A percentile compares a stretch with the other conserved stretches of the same genome.
These are phyloP conservation scores for Helicorthomorpha holstii DNA, from an alignment of 1,140 invertebrate genomes.

Conservation along the genomic window DNA sequence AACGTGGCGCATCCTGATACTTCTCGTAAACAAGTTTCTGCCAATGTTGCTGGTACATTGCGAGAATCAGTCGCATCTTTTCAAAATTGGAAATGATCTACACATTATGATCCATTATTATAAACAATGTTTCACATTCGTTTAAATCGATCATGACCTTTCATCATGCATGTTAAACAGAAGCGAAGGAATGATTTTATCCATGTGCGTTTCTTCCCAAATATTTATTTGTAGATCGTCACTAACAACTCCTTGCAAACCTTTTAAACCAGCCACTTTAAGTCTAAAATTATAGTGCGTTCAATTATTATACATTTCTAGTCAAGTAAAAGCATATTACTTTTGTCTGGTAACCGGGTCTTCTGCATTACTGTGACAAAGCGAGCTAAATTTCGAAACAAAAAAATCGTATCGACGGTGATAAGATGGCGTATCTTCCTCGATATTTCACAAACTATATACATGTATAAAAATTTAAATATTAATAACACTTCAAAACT, in stretches of 20 bases:
- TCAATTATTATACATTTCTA: too few relatives aligned
- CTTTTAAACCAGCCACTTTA: conserved; percentile 24
- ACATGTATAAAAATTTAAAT: conserved; percentile 50
- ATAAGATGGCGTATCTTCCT: conserved; percentile 97
- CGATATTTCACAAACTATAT: conserved; percentile 95
- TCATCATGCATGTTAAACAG: conserved; percentile 90
- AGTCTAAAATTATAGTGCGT: too few relatives aligned
- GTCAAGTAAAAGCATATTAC: conserved; percentile 7
- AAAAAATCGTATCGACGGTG: conserved; percentile 98
- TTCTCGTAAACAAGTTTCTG: conserved; percentile 87
- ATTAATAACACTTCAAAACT: not conserved
- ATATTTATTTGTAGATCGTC: conserved; percentile 98
- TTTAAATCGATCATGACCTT: too few relatives aligned
- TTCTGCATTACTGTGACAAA: conserved; percentile 74
- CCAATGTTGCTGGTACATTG: too few relatives aligned
- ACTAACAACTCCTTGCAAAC: conserved; percentile 75
- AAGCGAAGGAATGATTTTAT: conserved; percentile 95
- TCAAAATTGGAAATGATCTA: too few relatives aligned
- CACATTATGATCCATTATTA: too few relatives aligned
- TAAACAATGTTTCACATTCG: too few relatives aligned
- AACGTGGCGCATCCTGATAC: conserved; percentile 85
- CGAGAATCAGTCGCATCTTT: too few relatives aligned
- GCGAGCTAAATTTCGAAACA: conserved; percentile 93
- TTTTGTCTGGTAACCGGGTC: conserved; percentile 48
- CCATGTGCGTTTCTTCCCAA: conserved; percentile 97